Conservation (phyloP, 2,888 invertebrate species). For the Fabriciana adippe region DNA sequence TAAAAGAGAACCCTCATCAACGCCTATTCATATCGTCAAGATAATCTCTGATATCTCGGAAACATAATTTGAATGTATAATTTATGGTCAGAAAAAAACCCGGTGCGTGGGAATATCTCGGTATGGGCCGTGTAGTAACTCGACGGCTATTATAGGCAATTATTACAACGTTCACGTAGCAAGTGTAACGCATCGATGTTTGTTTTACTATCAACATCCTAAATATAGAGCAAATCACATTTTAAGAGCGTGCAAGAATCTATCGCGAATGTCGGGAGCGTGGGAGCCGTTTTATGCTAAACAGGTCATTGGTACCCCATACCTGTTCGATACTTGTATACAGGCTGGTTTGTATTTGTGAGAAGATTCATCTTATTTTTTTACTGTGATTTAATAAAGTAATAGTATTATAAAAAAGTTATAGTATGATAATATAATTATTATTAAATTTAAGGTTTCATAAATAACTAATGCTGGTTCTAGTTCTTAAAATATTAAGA, state of each 20-base stretch:
- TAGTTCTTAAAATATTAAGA: too few species aligned
- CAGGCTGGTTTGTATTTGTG: constrained; percentile 53
- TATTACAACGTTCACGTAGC: constrained; percentile 53
- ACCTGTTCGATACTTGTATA: constrained; percentile 64
- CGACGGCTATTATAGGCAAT: constrained; percentile 26
- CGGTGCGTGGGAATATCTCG: constrained; percentile 61
- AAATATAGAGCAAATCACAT: constrained; percentile 81
- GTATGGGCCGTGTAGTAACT: constrained; percentile 44
- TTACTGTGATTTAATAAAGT: not conserved
- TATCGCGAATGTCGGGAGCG: constrained; percentile 71
- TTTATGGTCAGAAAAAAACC: constrained; percentile 47
- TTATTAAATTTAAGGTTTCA: too few species aligned
- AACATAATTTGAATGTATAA: constrained; percentile 40
- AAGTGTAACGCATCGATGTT: constrained; percentile 70
- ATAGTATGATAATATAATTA: not conserved
- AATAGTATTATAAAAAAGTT: not conserved
- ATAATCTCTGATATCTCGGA: constrained; percentile 40
- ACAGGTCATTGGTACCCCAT: constrained; percentile 79
- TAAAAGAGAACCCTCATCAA: constrained; percentile 19
- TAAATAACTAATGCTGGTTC: too few species aligned
- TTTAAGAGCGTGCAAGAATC: constrained; percentile 78
- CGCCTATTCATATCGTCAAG: constrained; percentile 24
- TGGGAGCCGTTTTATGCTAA: constrained; percentile 78
- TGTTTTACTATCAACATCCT: constrained; percentile 76
- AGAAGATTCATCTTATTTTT: constrained; percentile 33